Conservation (phyloP, 2,797 vertebrate species). For the Ctenopoma kingsleyae region DNA sequence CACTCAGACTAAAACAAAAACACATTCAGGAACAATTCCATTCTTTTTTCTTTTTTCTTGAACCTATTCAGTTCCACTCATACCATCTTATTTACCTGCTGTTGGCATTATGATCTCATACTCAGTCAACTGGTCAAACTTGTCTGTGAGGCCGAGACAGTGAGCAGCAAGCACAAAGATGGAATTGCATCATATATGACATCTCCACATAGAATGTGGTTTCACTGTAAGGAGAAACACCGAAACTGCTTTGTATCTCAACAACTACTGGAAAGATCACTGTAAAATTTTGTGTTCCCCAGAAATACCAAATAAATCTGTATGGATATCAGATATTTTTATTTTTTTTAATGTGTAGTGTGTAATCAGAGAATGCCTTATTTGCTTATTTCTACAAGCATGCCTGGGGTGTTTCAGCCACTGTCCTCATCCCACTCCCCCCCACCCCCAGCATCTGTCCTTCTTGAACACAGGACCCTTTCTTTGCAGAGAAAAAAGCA, state of each 20-base stretch:
- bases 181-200: neutral
- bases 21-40: constrained; percentile 7
- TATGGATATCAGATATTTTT: neutral
- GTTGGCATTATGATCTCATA: constrained; percentile 16
- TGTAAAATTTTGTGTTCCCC: neutral
- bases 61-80: constrained; percentile 27
- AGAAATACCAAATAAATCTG: too few species aligned
- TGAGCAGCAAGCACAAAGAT: constrained; percentile 8
- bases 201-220: constrained; percentile 8
- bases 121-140: constrained; percentile 42
- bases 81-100: constrained; percentile 3
- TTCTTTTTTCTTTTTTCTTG: constrained; percentile 6
- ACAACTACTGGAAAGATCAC: neutral
- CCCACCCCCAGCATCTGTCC: constrained; percentile 67
- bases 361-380: constrained; percentile 44
- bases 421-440: constrained; percentile 57
- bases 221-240: neutral
- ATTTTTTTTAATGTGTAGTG: too few species aligned
- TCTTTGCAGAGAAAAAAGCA: constrained; percentile 69
- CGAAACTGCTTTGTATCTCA: neutral
- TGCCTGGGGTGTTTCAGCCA: constrained; percentile 56
- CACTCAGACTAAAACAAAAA: constrained; percentile 19
- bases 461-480: constrained; percentile 73
- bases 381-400: constrained; percentile 49
- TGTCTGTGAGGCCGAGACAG: constrained; percentile 24